Evolutionary conservation across 2,113 vertebrate species (phyloP).

Genomic region (Hiodon alosoides): DNA sequence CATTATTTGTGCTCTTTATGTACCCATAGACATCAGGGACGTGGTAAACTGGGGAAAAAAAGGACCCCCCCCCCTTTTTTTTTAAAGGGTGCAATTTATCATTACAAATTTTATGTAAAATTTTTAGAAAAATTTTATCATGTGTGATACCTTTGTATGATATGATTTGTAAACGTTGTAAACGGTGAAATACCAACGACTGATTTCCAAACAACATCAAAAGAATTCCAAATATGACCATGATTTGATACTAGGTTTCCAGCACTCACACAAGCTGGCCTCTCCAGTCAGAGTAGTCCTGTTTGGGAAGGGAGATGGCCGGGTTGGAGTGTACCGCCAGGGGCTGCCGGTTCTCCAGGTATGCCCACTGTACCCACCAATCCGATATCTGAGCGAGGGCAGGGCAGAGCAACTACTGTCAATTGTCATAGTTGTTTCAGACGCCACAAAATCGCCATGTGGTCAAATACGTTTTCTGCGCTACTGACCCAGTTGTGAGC

Average conservation of each 20-base stretch:
- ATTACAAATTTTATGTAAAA: too few species aligned
- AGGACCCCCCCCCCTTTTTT: too few species aligned
- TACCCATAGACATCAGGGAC: too few species aligned
- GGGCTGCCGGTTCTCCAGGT: slow-evolving; percentile 68
- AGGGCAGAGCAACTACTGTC: background rate
- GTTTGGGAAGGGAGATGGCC: slow-evolving; percentile 71
- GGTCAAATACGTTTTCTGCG: background rate
- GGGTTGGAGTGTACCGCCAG: slow-evolving; percentile 74
- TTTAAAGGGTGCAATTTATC: too few species aligned
- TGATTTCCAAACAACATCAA: background rate
- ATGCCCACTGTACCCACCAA: slow-evolving; percentile 72
- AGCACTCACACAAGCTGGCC: slow-evolving; percentile 70
- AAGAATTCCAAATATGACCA: background rate
- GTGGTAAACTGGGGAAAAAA: too few species aligned
- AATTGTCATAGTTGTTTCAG: background rate
- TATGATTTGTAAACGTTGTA: too few species aligned
- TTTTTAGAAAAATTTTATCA: too few species aligned
- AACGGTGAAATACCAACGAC: background rate
- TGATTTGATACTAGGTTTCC: background rate
- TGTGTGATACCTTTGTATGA: too few species aligned
- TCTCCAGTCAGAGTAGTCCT: slow-evolving; percentile 71
- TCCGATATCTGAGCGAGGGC: slow-evolving; percentile 58
- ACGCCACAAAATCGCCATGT: too few species aligned
- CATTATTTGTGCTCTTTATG: too few species aligned
- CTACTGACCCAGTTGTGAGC: slow-evolving; percentile 71